A percentile compares a stretch with the other conserved stretches of the same genome.
phyloP scores from a whole-genome alignment of 2,888 invertebrate genomes.

The Meandrusa payeni region DNA sequence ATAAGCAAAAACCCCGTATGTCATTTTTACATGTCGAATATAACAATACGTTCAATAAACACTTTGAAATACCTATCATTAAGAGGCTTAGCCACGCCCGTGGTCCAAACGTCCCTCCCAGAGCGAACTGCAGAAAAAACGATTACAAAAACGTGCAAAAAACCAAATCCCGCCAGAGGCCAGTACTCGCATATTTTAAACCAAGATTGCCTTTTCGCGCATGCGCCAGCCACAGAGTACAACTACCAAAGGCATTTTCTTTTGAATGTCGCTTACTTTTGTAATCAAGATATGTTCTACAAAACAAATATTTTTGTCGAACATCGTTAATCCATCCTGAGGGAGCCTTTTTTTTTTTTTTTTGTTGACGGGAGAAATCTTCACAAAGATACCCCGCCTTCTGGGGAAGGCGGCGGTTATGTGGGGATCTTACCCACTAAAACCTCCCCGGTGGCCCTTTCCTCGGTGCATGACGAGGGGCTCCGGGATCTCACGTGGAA shows the following conservation, averaged over 20 bases:
- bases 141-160: constrained; percentile 28
- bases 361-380: too few relatives aligned
- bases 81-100: constrained; percentile 14
- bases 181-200: constrained; percentile 47
- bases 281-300: background rate
- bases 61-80: constrained; percentile 18
- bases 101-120: constrained; percentile 17
- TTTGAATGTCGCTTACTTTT: background rate
- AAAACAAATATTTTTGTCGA: too few relatives aligned
- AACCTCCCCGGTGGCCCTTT: too few relatives aligned
- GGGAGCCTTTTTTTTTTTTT: too few relatives aligned
- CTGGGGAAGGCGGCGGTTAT: too few relatives aligned
- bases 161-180: constrained; percentile 23
- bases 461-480: too few relatives aligned
- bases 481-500: too few relatives aligned
- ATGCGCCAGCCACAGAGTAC: constrained; percentile 18
- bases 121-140: constrained; percentile 26
- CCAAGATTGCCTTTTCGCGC: constrained; percentile 54
- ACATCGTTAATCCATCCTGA: too few relatives aligned
- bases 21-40: background rate
- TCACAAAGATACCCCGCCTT: too few relatives aligned
- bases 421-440: too few relatives aligned
- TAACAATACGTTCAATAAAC: constrained; percentile 11
- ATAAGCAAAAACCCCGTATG: background rate
- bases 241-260: background rate